phyloP scores from a whole-genome alignment of 2,888 invertebrate genomes.

The Penaeus monodon region DNA sequence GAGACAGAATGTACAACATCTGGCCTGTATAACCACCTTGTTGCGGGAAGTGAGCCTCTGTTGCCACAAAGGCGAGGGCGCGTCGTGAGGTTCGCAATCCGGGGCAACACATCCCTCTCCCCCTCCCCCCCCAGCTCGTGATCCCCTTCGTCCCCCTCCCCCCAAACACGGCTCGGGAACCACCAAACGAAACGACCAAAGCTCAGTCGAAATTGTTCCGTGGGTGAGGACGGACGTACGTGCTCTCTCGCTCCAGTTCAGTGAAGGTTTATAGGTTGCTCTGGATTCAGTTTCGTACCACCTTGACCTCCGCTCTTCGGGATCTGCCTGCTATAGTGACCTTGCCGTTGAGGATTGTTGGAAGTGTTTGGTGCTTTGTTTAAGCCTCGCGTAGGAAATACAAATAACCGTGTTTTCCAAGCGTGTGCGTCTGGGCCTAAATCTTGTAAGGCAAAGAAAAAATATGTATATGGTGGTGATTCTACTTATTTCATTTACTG shows the following conservation, averaged over 20 bases:
- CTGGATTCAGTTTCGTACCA: not conserved
- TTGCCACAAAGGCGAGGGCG: not conserved
- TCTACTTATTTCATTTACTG: too few species aligned
- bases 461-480: too few species aligned
- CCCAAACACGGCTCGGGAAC: slow-evolving; percentile 8
- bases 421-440: too few species aligned
- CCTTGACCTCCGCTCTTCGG: too few species aligned
- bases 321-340: too few species aligned
- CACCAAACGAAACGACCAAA: slow-evolving; percentile 36
- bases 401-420: too few species aligned
- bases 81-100: not conserved
- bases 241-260: not conserved
- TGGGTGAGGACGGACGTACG: slow-evolving; percentile 6
- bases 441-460: too few species aligned
- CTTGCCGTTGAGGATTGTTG: too few species aligned
- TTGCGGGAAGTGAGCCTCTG: not conserved
- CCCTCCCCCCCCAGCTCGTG: not conserved
- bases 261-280: slow-evolving; percentile 22
- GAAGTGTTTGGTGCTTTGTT: too few species aligned
- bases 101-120: slow-evolving; percentile 8
- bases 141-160: not conserved
- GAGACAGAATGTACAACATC: not conserved
- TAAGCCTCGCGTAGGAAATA: too few species aligned
- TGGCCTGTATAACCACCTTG: not conserved
- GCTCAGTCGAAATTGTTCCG: slow-evolving; percentile 40